Conservation (phyloP, 2,888 invertebrate species). For the Ormyrus nitidulus region DNA sequence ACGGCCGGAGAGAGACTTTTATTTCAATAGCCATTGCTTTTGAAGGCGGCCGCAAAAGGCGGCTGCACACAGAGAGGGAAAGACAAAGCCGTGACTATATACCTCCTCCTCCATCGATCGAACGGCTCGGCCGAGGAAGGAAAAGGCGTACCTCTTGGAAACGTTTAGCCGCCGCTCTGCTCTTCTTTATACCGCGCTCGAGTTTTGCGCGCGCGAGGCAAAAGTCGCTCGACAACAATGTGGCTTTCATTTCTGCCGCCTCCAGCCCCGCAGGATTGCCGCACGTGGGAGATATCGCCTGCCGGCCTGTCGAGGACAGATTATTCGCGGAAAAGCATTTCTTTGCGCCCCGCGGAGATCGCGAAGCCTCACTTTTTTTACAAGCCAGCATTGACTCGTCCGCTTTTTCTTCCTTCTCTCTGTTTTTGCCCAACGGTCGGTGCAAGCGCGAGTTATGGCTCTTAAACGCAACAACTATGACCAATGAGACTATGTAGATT, state of each 20-base stretch:
- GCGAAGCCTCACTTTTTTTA: not conserved
- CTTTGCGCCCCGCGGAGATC: constrained; percentile 22
- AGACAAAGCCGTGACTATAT: constrained; percentile 46
- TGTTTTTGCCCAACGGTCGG: not conserved
- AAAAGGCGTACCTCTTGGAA: constrained; percentile 67
- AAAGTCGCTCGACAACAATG: constrained; percentile 21
- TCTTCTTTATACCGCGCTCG: constrained; percentile 42
- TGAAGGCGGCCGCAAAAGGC: constrained; percentile 60
- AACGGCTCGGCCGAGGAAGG: constrained; percentile 35
- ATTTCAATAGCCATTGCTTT: constrained; percentile 65
- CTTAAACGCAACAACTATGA: constrained; percentile 25
- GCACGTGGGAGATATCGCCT: constrained; percentile 36
- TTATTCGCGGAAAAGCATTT: constrained; percentile 55
- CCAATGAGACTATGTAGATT: constrained; percentile 45
- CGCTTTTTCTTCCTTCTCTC: not conserved
- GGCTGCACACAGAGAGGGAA: constrained; percentile 17
- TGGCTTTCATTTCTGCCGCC: constrained; percentile 59
- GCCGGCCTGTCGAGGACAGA: not conserved
- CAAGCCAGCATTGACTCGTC: not conserved
- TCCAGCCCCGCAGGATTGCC: not conserved
- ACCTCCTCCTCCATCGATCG: constrained; percentile 57
- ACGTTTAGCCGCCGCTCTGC: constrained; percentile 64
- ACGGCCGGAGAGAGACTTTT: constrained; percentile 61
- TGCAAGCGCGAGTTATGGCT: not conserved
- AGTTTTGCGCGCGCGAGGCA: constrained; percentile 4